Conservation (phyloP, 1,140 invertebrate genomes). For the Helicoverpa zea region DNA sequence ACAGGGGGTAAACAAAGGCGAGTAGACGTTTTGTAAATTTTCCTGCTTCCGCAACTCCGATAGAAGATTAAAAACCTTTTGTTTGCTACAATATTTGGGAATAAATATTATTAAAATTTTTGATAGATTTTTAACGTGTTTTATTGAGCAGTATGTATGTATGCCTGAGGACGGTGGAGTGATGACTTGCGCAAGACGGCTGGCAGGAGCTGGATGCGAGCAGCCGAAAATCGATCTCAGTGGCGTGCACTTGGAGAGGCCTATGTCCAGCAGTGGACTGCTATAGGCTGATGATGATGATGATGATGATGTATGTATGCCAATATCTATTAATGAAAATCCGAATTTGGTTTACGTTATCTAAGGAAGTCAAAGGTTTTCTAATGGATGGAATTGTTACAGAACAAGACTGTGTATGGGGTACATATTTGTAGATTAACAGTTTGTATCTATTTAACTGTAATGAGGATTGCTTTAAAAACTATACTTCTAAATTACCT, state of each 20-base stretch:
- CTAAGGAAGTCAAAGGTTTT: not conserved
- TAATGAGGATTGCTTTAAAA: too few relatives aligned
- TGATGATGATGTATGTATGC: too few relatives aligned
- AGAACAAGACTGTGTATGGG: not conserved
- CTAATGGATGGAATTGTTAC: not conserved
- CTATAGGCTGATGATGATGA: too few relatives aligned
- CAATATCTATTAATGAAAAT: not conserved
- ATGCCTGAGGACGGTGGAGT: too few relatives aligned
- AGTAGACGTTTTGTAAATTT: slow-evolving; percentile 44
- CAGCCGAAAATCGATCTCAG: too few relatives aligned
- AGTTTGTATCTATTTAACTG: too few relatives aligned
- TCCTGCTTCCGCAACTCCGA: slow-evolving; percentile 32
- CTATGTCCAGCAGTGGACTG: too few relatives aligned
- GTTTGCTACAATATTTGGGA: slow-evolving; percentile 11
- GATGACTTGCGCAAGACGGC: too few relatives aligned
- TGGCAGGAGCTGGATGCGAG: too few relatives aligned
- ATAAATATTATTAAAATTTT: slow-evolving; percentile 42
- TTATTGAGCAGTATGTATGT: not conserved
- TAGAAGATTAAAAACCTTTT: slow-evolving; percentile 45
- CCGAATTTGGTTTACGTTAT: not conserved
- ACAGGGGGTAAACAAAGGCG: slow-evolving; percentile 22
- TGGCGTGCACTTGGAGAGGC: too few relatives aligned
- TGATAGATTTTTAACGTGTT: slow-evolving; percentile 32
- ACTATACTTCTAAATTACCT: too few relatives aligned
- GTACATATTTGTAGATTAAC: too few relatives aligned